Evolutionary conservation across 2,888 invertebrate genomes (phyloP).

Genomic region (Drosophila subsilvestris): DNA sequence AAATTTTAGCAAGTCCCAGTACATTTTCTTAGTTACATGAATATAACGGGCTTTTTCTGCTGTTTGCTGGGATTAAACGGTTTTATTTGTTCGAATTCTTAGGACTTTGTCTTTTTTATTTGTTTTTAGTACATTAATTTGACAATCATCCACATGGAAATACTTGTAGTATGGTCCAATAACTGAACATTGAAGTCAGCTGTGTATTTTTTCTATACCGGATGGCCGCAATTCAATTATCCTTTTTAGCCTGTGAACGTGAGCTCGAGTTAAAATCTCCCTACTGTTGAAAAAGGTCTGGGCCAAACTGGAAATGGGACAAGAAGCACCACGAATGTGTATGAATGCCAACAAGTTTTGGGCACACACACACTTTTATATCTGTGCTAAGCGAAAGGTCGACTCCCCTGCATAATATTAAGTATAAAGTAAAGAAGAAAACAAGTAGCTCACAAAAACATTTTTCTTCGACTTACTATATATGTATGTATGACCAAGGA

Average conservation of each 20-base stretch:
- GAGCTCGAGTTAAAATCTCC: slow-evolving; percentile 3
- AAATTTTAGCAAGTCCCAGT: too few species aligned
- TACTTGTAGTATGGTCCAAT: slow-evolving; percentile 10
- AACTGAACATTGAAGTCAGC: slow-evolving; percentile 42
- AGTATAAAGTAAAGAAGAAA: slow-evolving; percentile 45
- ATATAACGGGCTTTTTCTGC: too few species aligned
- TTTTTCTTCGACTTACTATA: slow-evolving; percentile 51
- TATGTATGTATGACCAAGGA: slow-evolving; percentile 45
- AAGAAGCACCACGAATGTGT: slow-evolving; percentile 57
- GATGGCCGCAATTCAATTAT: slow-evolving; percentile 69
- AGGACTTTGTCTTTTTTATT: neutral
- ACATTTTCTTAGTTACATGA: too few species aligned
- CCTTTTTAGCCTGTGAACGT: slow-evolving; percentile 51
- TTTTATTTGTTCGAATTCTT: too few species aligned
- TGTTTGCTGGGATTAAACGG: too few species aligned
- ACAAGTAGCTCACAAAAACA: slow-evolving; percentile 49
- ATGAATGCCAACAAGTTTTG: slow-evolving; percentile 45
- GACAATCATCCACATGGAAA: neutral
- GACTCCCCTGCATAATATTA: slow-evolving; percentile 53
- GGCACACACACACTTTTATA: slow-evolving; percentile 35
- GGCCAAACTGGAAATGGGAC: slow-evolving; percentile 58
- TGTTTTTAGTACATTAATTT: slow-evolving; percentile 38
- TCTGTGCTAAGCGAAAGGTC: slow-evolving; percentile 59
- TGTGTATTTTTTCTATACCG: slow-evolving; percentile 68
- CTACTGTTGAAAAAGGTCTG: slow-evolving; percentile 56